A percentile compares a stretch with the other conserved stretches of the same genome.
These are phyloP conservation scores for Drosophila paranaensis DNA, from an alignment of 2,888 invertebrate genomes.

Conservation along the genomic window DNA sequence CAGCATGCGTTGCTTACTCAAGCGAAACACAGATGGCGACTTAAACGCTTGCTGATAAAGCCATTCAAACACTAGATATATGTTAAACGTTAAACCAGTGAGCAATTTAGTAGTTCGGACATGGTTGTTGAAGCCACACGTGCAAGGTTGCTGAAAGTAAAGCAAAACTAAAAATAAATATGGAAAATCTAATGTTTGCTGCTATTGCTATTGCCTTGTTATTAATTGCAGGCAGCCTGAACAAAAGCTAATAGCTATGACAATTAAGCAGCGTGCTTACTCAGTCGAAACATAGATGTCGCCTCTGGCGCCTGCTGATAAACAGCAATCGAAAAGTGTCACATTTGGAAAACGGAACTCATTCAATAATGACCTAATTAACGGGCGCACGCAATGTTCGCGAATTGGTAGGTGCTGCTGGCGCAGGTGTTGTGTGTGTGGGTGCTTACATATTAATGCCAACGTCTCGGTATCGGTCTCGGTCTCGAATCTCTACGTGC, in stretches of 20 bases:
- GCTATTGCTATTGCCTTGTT: background rate
- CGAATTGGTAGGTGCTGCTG: constrained; percentile 37
- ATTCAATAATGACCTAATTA: constrained; percentile 50
- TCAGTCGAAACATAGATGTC: constrained; percentile 32
- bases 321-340: background rate
- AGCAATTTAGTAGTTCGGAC: background rate
- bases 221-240: too few species aligned
- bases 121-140: background rate
- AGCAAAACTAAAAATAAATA: too few species aligned
- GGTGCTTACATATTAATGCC: constrained; percentile 64
- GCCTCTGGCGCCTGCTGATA: constrained; percentile 7
- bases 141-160: background rate
- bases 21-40: constrained; percentile 9
- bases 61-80: background rate
- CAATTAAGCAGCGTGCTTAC: background rate
- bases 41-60: background rate
- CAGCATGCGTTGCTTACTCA: background rate
- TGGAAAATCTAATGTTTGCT: too few species aligned
- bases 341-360: constrained; percentile 17
- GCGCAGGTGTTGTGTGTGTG: constrained; percentile 43
- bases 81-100: background rate
- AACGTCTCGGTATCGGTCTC: constrained; percentile 16
- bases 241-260: constrained; percentile 1
- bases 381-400: constrained; percentile 29
- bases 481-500: constrained; percentile 36